phyloP scores from a whole-genome alignment of 2,113 vertebrate genomes.

The Trogon surrucura region DNA sequence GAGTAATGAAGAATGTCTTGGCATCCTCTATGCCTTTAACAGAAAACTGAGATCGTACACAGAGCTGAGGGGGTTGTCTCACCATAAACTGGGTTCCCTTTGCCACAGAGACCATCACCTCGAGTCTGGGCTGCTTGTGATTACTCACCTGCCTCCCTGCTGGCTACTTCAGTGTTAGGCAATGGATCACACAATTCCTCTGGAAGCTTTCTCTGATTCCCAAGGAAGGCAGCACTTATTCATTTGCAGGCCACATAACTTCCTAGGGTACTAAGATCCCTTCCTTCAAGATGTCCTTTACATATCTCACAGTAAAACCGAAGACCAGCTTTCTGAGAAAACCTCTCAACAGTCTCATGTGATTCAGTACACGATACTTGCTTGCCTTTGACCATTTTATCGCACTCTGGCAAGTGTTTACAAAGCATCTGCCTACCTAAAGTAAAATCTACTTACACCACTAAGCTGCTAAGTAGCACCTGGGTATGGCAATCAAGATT shows the following conservation, averaged over 20 bases:
- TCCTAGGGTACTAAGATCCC: not conserved
- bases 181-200: not conserved
- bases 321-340: not conserved
- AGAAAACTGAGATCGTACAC: not conserved
- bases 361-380: not conserved
- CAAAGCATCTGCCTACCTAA: not conserved
- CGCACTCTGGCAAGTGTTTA: not conserved
- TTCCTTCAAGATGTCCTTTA: not conserved
- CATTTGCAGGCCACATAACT: not conserved
- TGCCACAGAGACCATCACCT: not conserved
- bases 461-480: not conserved
- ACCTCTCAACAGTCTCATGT: not conserved
- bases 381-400: not conserved
- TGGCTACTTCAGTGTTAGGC: not conserved
- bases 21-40: not conserved
- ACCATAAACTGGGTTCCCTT: not conserved
- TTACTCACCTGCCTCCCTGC: not conserved
- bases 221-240: not conserved
- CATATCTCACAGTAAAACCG: not conserved
- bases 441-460: not conserved
- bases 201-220: not conserved
- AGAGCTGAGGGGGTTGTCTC: not conserved
- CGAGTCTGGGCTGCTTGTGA: fast-evolving
- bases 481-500: not conserved
- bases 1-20: not conserved